Conservation (phyloP, 2,797 vertebrate species). For the Neopelma chrysocephalum region DNA sequence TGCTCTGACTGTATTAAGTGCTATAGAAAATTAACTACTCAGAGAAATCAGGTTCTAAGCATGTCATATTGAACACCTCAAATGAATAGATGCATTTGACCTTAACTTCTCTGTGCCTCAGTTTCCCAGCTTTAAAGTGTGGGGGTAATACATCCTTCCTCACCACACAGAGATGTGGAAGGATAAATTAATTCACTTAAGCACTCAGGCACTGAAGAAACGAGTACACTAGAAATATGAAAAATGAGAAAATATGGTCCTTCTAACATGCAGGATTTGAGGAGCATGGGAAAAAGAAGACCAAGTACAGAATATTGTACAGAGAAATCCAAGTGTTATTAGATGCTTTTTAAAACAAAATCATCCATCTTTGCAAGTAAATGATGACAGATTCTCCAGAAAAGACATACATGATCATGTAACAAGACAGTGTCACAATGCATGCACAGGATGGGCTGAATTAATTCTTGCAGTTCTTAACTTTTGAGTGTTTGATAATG, state of each 20-base stretch:
- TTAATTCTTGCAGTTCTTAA: constrained; percentile 63
- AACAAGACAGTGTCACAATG: neutral
- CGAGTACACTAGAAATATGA: neutral
- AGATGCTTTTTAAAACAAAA: neutral
- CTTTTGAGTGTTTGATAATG: constrained; percentile 5
- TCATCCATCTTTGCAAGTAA: neutral
- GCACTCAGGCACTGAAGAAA: neutral
- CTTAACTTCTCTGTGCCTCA: neutral
- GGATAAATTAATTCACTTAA: neutral
- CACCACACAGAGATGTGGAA: neutral
- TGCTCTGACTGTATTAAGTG: constrained; percentile 52
- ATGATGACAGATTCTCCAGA: neutral
- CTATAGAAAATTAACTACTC: constrained; percentile 54
- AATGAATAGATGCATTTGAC: constrained; percentile 9
- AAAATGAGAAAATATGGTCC: neutral
- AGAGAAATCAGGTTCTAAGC: constrained; percentile 49
- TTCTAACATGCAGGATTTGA: neutral
- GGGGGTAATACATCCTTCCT: neutral
- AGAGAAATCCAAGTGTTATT: neutral
- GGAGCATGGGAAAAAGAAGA: neutral
- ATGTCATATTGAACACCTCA: constrained; percentile 10
- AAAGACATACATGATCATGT: neutral
- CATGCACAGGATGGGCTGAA: constrained; percentile 44
- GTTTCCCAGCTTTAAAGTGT: neutral
- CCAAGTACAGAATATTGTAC: neutral